Conservation (phyloP, 1,140 invertebrate species). For the Lordiphosa stackelbergi region DNA sequence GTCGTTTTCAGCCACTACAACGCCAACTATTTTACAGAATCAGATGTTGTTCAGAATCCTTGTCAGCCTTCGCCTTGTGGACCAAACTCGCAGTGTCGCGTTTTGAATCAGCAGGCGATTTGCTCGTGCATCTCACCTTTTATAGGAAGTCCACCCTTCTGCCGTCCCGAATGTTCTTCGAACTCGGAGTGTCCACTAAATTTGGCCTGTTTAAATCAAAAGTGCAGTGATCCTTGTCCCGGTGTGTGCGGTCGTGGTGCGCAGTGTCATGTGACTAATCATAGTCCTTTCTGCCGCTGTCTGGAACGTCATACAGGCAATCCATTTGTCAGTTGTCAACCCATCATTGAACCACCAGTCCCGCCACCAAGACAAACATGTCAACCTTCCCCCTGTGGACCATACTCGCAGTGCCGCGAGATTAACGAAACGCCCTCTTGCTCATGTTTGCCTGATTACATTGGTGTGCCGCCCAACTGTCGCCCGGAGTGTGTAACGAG, state of each 20-base stretch:
- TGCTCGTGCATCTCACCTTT: conserved; percentile 86
- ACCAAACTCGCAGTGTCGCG: conserved; percentile 85
- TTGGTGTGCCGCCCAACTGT: conserved; percentile 86
- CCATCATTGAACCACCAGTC: conserved; percentile 80
- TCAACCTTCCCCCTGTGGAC: conserved; percentile 86
- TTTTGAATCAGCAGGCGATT: conserved; percentile 81
- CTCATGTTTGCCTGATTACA: conserved; percentile 83
- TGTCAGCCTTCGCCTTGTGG: conserved; percentile 83
- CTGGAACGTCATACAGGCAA: conserved; percentile 81
- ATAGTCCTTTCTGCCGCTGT: conserved; percentile 82
- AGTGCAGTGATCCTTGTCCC: conserved; percentile 85
- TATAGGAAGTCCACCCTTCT: conserved; percentile 87
- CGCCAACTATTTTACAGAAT: conserved; percentile 54
- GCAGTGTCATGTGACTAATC: conserved; percentile 81
- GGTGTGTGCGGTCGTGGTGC: conserved; percentile 82
- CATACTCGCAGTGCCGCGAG: conserved; percentile 84
- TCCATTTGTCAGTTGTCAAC: conserved; percentile 81
- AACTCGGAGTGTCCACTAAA: conserved; percentile 84
- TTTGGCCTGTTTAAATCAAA: conserved; percentile 83
- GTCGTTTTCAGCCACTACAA: conserved; percentile 50
- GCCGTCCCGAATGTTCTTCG: conserved; percentile 82
- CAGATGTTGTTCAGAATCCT: conserved; percentile 77
- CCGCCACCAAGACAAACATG: conserved; percentile 83
- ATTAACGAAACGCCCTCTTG: conserved; percentile 82
- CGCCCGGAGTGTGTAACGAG: conserved; percentile 85